A percentile compares a stretch with the other conserved stretches of the same genome.
Evolutionary conservation across 1,140 invertebrate species (phyloP).

Genomic region (Cherax destructor): DNA sequence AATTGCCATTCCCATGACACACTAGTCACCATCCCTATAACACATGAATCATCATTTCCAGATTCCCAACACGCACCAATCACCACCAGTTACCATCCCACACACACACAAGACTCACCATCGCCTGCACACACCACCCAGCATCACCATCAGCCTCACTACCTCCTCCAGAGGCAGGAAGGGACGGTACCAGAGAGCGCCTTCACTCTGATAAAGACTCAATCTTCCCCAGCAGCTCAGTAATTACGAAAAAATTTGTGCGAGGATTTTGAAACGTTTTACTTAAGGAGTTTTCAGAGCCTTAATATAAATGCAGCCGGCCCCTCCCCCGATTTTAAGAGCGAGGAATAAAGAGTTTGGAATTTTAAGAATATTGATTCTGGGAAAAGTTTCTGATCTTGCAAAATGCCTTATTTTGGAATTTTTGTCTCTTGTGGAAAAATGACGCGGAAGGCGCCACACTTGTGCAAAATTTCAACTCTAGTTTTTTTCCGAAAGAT

Average conservation of each 20-base stretch:
- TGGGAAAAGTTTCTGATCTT: not conserved
- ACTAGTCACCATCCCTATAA: too few relatives aligned
- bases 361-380: not conserved
- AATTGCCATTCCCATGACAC: too few relatives aligned
- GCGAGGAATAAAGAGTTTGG: not conserved
- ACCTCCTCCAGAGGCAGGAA: not conserved
- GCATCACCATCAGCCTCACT: not conserved
- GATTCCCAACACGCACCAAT: too few relatives aligned
- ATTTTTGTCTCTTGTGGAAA: not conserved
- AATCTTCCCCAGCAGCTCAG: not conserved
- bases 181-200: not conserved
- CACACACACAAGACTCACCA: not conserved
- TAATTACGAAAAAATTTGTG: conserved; percentile 7
- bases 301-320: conserved; percentile 10
- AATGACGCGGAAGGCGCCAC: not conserved
- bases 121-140: not conserved
- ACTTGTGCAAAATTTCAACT: not conserved
- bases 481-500: not conserved
- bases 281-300: conserved; percentile 6
- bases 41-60: too few relatives aligned
- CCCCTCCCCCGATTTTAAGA: not conserved
- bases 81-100: too few relatives aligned
- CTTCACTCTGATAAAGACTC: not conserved
- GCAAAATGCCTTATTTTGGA: not conserved
- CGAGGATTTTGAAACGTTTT: conserved; percentile 1